These are phyloP conservation scores for Tokudaia tokunoshimensis DNA, from an alignment of 2,797 vertebrate species.

Conservation along the genomic window DNA sequence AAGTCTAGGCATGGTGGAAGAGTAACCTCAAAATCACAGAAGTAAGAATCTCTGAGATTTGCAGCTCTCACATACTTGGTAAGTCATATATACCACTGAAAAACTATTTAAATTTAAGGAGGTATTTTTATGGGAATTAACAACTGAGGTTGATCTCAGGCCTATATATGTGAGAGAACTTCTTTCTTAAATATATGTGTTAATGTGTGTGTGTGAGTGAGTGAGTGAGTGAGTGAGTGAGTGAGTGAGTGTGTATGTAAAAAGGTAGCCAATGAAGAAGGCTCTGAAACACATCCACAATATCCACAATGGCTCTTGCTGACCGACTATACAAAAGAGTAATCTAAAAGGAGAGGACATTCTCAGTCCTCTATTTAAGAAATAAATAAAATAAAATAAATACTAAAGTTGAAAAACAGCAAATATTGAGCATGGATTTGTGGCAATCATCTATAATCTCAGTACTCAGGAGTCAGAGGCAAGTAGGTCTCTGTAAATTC, in stretches of 20 bases:
- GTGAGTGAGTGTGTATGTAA: neutral
- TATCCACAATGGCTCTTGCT: neutral
- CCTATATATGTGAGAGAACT: neutral
- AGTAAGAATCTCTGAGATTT: neutral
- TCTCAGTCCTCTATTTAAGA: neutral
- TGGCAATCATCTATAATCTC: neutral
- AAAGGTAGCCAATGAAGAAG: neutral
- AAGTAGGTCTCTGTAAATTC: neutral
- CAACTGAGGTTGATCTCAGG: neutral
- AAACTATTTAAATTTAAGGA: neutral
- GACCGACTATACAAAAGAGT: no score
- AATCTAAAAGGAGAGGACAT: rapidly evolving
- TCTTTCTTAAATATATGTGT: neutral
- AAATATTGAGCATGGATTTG: neutral
- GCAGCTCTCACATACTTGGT: neutral
- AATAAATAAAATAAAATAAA: neutral
- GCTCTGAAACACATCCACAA: neutral
- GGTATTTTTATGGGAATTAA: neutral
- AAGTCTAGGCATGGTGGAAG: neutral
- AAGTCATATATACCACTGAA: neutral
- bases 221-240: neutral
- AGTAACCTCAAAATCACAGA: neutral
- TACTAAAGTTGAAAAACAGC: neutral
- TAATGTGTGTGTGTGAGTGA: neutral
- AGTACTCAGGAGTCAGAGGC: neutral